Evolutionary conservation across 2,888 invertebrate genomes (phyloP).

Genomic region (Lycaena phlaeas): DNA sequence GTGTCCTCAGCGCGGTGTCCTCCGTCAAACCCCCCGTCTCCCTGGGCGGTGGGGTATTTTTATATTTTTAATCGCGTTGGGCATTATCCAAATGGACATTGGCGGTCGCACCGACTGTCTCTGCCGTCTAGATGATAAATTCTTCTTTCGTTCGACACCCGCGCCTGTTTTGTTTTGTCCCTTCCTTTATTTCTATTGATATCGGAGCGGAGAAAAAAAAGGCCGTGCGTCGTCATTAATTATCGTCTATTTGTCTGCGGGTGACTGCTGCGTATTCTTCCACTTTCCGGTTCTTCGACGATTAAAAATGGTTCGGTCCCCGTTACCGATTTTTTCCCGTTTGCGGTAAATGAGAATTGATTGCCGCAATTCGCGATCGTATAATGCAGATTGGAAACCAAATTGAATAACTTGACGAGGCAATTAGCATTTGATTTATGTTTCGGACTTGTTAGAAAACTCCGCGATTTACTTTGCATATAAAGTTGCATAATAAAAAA

Average conservation of each 20-base stretch:
- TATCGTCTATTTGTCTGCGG: conserved; percentile 63
- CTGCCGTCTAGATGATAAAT: conserved; percentile 70
- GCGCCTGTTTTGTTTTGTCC: conserved; percentile 66
- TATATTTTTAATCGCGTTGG: conserved; percentile 74
- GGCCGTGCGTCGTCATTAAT: conserved; percentile 60
- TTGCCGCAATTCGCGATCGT: conserved; percentile 57
- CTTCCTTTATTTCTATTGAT: conserved; percentile 56
- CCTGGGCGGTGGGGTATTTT: conserved; percentile 59
- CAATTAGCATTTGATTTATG: conserved; percentile 35
- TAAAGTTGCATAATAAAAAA: too few relatives aligned
- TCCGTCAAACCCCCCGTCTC: conserved; percentile 54
- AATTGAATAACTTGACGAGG: conserved; percentile 38
- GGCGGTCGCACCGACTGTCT: conserved; percentile 62
- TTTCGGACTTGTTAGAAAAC: conserved; percentile 7
- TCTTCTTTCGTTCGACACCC: conserved; percentile 71
- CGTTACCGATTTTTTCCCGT: conserved; percentile 21
- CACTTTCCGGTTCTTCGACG: conserved; percentile 46
- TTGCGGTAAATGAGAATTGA: conserved; percentile 60
- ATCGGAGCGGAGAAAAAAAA: conserved; percentile 36
- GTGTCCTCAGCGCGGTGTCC: conserved; percentile 72
- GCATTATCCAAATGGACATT: conserved; percentile 74
- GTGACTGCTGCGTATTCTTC: conserved; percentile 55
- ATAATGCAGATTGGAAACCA: conserved; percentile 53
- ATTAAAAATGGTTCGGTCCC: conserved; percentile 55
- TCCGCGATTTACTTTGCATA: too few relatives aligned